These are phyloP conservation scores for Nasonovia ribisnigri DNA, from an alignment of 2,888 invertebrate species.

Conservation along the genomic window DNA sequence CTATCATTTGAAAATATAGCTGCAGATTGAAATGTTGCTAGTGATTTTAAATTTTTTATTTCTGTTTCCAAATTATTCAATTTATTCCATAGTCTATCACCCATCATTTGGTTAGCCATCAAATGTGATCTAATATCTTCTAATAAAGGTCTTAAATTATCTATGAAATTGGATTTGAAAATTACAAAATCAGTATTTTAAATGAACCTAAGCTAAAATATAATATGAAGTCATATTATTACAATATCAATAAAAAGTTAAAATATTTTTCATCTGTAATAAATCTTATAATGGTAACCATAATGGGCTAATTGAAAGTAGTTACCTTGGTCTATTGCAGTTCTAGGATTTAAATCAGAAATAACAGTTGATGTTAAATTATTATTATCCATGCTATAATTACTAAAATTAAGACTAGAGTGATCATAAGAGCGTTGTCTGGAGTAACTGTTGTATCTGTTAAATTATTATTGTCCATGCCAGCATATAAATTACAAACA, in stretches of 20 bases:
- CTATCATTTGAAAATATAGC: background rate
- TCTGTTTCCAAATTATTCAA: background rate
- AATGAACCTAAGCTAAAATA: background rate
- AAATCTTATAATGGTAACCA: no score
- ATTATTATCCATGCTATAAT: background rate
- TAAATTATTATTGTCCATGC: no score
- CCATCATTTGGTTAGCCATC: background rate
- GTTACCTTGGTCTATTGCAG: no score
- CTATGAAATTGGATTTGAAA: background rate
- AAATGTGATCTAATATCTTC: background rate
- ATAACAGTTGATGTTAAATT: background rate
- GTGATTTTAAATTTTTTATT: constrained; percentile 1
- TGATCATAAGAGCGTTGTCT: no score
- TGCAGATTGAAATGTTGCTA: background rate
- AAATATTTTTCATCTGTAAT: background rate
- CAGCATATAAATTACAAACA: no score
- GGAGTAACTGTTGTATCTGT: no score
- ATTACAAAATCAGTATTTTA: background rate
- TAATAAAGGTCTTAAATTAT: background rate
- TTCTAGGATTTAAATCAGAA: no score
- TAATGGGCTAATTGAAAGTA: no score
- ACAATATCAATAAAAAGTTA: background rate
- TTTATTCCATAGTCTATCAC: background rate
- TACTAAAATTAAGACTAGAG: background rate
- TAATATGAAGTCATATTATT: background rate